Percentiles rank a stretch among this genome's conserved stretches.
These are phyloP conservation scores for Invenusta paracnida DNA, from an alignment of 2,888 invertebrate genomes.

Conservation along the genomic window DNA sequence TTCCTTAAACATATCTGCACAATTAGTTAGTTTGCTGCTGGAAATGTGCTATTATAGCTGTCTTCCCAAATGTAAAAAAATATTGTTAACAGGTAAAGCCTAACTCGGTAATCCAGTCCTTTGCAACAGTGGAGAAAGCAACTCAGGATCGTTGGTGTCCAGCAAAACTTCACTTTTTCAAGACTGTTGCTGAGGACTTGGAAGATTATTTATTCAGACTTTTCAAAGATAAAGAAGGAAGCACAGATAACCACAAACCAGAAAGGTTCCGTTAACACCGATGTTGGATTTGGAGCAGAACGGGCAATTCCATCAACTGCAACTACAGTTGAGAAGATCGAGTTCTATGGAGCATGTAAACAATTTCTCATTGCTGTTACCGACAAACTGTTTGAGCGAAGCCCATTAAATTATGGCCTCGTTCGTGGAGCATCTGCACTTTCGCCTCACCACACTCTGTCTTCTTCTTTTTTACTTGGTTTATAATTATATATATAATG, in stretches of 20 bases:
- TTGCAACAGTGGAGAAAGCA: slow-evolving; percentile 8
- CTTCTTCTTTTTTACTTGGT: neutral
- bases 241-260: neutral
- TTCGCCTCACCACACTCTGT: neutral
- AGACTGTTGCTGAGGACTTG: slow-evolving; percentile 23
- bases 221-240: neutral
- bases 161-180: neutral
- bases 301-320: slow-evolving; percentile 19
- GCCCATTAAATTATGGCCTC: neutral
- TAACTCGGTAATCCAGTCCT: neutral
- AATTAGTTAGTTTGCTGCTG: neutral
- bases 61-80: slow-evolving; percentile 6
- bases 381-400: slow-evolving; percentile 19
- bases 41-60: neutral
- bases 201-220: neutral
- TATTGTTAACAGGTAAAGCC: slow-evolving; percentile 16
- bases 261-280: neutral
- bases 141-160: neutral
- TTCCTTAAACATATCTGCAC: neutral
- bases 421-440: neutral
- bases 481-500: neutral
- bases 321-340: neutral
- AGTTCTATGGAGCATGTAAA: slow-evolving; percentile 17
- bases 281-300: neutral
- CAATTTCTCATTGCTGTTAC: neutral